Conservation (phyloP, 2,888 invertebrate species). For the Oligia strigilis region DNA sequence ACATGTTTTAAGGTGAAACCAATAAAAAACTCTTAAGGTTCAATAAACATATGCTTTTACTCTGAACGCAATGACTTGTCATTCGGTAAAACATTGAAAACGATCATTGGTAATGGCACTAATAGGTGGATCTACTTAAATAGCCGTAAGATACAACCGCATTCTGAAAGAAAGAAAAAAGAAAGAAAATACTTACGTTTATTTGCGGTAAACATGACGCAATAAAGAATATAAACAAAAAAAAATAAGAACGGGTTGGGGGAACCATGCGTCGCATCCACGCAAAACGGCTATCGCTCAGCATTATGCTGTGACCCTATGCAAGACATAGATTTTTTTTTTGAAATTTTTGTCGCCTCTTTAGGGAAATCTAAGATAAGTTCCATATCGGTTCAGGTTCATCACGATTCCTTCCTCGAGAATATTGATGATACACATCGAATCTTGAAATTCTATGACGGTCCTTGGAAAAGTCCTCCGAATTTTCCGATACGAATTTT, state of each 20-base stretch:
- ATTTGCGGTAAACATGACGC: too few relatives aligned
- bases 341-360: not conserved
- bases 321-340: too few relatives aligned
- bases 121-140: not conserved
- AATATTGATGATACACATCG: not conserved
- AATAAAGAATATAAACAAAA: too few relatives aligned
- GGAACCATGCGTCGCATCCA: too few relatives aligned
- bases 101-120: not conserved
- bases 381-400: not conserved
- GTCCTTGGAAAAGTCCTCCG: not conserved
- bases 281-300: too few relatives aligned
- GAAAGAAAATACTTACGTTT: too few relatives aligned
- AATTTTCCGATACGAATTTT: not conserved
- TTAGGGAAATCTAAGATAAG: not conserved
- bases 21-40: not conserved
- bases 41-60: not conserved
- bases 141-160: too few relatives aligned
- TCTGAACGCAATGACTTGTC: not conserved
- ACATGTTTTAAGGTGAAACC: not conserved
- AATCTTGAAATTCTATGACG: not conserved
- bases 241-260: too few relatives aligned
- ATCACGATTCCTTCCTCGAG: not conserved
- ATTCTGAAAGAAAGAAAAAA: not conserved
- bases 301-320: too few relatives aligned
- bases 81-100: not conserved